phyloP scores from a whole-genome alignment of 37 sponge, comb jelly and placozoan species.

The Aphrocallistes beatrix region DNA sequence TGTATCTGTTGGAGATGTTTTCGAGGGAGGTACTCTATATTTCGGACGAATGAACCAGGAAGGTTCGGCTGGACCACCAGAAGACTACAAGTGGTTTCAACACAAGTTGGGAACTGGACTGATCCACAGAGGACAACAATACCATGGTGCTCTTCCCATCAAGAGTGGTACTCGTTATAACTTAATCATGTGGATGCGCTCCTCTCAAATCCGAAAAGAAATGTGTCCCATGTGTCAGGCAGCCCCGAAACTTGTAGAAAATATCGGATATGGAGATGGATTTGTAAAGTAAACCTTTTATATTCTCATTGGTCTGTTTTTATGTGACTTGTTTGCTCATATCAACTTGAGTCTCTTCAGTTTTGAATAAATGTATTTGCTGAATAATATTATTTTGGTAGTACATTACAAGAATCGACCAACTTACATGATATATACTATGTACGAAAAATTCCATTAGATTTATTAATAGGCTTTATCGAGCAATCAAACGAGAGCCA shows the following conservation, averaged over 20 bases:
- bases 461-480: too few relatives aligned
- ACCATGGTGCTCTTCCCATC: constrained; percentile 51
- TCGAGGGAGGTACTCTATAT: constrained; percentile 54
- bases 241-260: constrained; percentile 38
- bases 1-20: constrained; percentile 54
- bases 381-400: too few relatives aligned
- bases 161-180: constrained; percentile 51
- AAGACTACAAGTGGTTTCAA: constrained; percentile 23
- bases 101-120: constrained; percentile 43
- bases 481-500: too few relatives aligned
- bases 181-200: constrained; percentile 69
- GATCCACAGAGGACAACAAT: constrained; percentile 55
- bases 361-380: too few relatives aligned
- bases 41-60: constrained; percentile 53
- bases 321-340: too few relatives aligned
- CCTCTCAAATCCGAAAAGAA: constrained; percentile 50
- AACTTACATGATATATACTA: too few relatives aligned
- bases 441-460: too few relatives aligned
- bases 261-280: constrained; percentile 53
- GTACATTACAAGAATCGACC: too few relatives aligned
- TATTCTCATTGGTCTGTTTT: too few relatives aligned
- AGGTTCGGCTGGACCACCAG: background rate
- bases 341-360: too few relatives aligned
- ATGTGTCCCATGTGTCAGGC: constrained; percentile 66
- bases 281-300: constrained; percentile 17